phyloP scores from a whole-genome alignment of 2,888 invertebrate species.

The Heliconius charithonia region DNA sequence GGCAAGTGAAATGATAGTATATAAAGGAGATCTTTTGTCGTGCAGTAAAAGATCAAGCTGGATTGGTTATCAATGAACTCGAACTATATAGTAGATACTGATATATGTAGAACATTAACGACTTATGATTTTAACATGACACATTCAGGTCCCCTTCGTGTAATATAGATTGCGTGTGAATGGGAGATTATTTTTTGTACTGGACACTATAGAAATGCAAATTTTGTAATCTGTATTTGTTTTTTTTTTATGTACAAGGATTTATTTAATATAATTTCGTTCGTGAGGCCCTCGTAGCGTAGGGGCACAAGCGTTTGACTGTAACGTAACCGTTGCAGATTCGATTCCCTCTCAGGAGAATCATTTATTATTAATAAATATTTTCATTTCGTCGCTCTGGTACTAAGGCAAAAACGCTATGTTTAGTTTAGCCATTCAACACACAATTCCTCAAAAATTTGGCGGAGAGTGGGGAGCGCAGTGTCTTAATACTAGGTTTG shows the following conservation, averaged over 20 bases:
- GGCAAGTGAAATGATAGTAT: slow-evolving; percentile 16
- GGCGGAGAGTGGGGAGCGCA: too few species aligned
- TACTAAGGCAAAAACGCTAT: too few species aligned
- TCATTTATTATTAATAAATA: too few species aligned
- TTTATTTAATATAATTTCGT: not conserved
- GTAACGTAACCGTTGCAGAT: too few species aligned
- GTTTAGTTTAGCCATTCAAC: too few species aligned
- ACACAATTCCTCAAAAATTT: too few species aligned
- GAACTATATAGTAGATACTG: slow-evolving; percentile 35
- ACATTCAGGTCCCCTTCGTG: slow-evolving; percentile 29
- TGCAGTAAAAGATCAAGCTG: slow-evolving; percentile 28
- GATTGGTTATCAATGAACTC: slow-evolving; percentile 32
- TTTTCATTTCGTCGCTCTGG: too few species aligned
- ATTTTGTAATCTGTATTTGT: slow-evolving; percentile 9
- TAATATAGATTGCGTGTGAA: slow-evolving; percentile 18
- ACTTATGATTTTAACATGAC: slow-evolving; percentile 44
- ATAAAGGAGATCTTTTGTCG: slow-evolving; percentile 34
- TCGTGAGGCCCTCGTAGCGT: not conserved
- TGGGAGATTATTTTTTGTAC: not conserved
- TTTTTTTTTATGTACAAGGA: not conserved
- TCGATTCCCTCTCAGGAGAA: too few species aligned
- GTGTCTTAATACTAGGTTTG: too few species aligned
- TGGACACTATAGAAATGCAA: slow-evolving; percentile 14
- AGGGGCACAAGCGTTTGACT: too few species aligned
- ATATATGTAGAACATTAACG: slow-evolving; percentile 46